Percentiles rank a stretch among this genome's conserved stretches.
Conservation (phyloP, 2,888 invertebrate genomes). For the Macrophya annulata region DNA sequence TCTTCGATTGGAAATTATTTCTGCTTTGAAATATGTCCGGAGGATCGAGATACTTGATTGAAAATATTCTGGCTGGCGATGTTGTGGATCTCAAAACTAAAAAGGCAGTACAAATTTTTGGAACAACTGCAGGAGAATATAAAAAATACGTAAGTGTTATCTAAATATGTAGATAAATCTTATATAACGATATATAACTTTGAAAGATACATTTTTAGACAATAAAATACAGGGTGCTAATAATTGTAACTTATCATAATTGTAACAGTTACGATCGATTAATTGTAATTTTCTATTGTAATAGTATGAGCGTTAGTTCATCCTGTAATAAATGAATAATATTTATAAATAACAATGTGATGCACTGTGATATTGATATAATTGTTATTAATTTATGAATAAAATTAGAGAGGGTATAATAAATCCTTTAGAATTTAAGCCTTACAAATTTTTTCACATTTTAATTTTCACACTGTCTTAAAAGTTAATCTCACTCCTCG, state of each 20-base stretch:
- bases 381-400: slow-evolving; percentile 44
- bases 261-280: not conserved
- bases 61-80: not conserved
- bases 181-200: not conserved
- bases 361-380: slow-evolving; percentile 43
- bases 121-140: slow-evolving; percentile 1
- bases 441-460: not conserved
- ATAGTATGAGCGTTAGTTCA: not conserved
- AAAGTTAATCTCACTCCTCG: slow-evolving; percentile 69
- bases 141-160: not conserved
- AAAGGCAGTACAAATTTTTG: not conserved
- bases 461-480: slow-evolving; percentile 62
- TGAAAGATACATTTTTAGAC: not conserved
- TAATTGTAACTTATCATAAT: not conserved
- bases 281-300: not conserved
- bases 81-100: not conserved
- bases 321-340: not conserved
- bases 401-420: not conserved
- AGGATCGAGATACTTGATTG: not conserved
- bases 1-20: not conserved
- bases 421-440: not conserved
- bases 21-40: not conserved
- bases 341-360: slow-evolving; percentile 38
- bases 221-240: not conserved
- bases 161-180: not conserved